Evolutionary conservation across 2,888 invertebrate genomes (phyloP).

Genomic region (Bombyx huttoni): DNA sequence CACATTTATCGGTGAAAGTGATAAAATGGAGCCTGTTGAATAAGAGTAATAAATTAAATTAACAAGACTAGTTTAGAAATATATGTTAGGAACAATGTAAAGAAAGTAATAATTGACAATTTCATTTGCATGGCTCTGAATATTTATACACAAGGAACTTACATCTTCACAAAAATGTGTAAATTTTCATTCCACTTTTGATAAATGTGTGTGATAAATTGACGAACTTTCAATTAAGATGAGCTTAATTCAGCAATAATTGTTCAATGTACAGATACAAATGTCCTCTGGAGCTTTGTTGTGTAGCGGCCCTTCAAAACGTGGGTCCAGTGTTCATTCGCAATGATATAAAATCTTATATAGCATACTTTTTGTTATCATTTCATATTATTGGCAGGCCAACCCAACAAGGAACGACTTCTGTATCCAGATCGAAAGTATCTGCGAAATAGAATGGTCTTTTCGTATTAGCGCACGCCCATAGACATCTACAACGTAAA

Average conservation of each 20-base stretch:
- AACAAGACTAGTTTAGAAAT: too few relatives aligned
- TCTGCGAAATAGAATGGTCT: too few relatives aligned
- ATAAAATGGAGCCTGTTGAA: too few relatives aligned
- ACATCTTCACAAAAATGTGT: background rate
- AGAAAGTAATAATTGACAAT: too few relatives aligned
- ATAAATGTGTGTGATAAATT: background rate
- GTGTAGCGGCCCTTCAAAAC: constrained; percentile 38
- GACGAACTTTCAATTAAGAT: background rate
- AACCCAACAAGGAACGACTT: background rate
- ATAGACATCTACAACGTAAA: too few relatives aligned
- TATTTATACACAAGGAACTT: too few relatives aligned
- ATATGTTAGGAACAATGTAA: too few relatives aligned
- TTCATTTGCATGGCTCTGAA: too few relatives aligned
- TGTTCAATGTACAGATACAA: background rate
- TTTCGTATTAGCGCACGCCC: too few relatives aligned
- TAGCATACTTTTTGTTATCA: constrained; percentile 19
- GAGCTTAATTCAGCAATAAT: constrained; percentile 2
- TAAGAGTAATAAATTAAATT: too few relatives aligned
- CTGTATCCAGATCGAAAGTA: too few relatives aligned
- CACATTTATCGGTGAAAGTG: too few relatives aligned
- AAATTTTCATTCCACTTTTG: background rate
- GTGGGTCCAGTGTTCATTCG: constrained; percentile 44
- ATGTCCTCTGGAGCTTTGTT: constrained; percentile 6
- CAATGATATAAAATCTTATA: constrained; percentile 46
- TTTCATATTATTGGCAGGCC: background rate